Evolutionary conservation across 2,113 vertebrate species (phyloP).

Genomic region (Perccottus glenii): DNA sequence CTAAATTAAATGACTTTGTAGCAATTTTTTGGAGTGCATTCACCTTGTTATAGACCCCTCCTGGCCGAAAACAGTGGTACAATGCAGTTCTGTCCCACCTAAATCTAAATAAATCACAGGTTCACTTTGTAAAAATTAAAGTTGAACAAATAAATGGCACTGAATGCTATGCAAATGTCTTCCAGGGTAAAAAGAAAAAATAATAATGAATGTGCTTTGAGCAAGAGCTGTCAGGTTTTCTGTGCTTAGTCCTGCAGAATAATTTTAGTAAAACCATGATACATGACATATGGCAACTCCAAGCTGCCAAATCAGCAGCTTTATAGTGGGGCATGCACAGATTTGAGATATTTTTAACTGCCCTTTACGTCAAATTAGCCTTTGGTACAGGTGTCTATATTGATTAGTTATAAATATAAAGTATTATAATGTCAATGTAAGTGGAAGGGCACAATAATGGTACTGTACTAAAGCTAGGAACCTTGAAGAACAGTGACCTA

Average conservation of each 20-base stretch:
- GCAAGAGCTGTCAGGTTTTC: background rate
- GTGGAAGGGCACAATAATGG: constrained; percentile 29
- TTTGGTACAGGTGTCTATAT: constrained; percentile 41
- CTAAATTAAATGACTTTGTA: too few relatives aligned
- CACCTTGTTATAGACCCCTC: constrained; percentile 50
- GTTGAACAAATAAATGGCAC: background rate
- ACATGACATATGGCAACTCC: constrained; percentile 33
- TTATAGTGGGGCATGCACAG: constrained; percentile 30
- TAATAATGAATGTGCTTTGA: background rate
- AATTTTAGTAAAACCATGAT: constrained; percentile 13
- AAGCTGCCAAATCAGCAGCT: constrained; percentile 55
- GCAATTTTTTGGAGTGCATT: constrained; percentile 42
- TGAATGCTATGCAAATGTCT: constrained; percentile 27
- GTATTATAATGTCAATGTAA: constrained; percentile 27
- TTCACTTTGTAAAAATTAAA: too few relatives aligned
- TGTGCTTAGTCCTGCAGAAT: constrained; percentile 34
- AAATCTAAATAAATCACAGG: constrained; percentile 14
- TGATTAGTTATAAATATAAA: constrained; percentile 63
- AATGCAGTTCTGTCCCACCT: constrained; percentile 34
- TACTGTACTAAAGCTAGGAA: constrained; percentile 37
- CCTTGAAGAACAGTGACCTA: constrained; percentile 39
- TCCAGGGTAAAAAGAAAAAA: constrained; percentile 20
- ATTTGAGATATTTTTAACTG: constrained; percentile 53
- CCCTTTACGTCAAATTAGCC: constrained; percentile 51
- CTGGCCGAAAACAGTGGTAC: constrained; percentile 50